phyloP scores from a whole-genome alignment of 2,797 vertebrate species.

The Neosilurus hyrtlii region DNA sequence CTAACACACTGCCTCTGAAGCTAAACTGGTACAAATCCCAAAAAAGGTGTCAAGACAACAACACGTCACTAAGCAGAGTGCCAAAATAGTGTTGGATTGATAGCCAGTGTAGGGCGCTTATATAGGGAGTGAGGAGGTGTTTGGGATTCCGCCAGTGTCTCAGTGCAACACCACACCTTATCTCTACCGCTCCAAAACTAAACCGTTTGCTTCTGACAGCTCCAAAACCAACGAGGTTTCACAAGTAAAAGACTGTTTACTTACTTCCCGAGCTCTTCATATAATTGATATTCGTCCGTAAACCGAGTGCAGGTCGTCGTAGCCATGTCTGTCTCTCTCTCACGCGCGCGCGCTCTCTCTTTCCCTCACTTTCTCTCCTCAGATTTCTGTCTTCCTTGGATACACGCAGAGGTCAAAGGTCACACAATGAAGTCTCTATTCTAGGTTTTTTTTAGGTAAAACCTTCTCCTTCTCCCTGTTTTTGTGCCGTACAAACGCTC shows the following conservation, averaged over 20 bases:
- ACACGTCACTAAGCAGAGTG: not conserved
- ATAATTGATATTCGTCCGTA: constrained; percentile 97
- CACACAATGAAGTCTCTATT: constrained; percentile 20
- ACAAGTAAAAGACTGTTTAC: constrained; percentile 47
- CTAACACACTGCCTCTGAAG: not conserved
- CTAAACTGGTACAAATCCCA: not conserved
- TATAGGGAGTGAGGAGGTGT: not conserved
- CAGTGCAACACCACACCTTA: constrained; percentile 34
- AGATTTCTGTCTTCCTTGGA: constrained; percentile 23
- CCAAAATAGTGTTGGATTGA: not conserved
- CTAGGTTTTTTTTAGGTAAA: not conserved
- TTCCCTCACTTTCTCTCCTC: not conserved
- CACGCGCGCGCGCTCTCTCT: constrained; percentile 20
- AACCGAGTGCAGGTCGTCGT: constrained; percentile 95
- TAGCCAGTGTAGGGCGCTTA: not conserved
- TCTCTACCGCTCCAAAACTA: not conserved
- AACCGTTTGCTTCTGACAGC: constrained; percentile 13
- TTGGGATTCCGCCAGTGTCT: constrained; percentile 24
- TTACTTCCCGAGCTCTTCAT: constrained; percentile 98
- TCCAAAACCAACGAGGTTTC: not conserved
- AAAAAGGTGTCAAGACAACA: not conserved
- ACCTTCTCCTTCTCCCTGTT: not conserved
- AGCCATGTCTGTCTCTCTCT: constrained; percentile 79
- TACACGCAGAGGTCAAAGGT: constrained; percentile 19
- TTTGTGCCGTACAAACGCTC: constrained; percentile 14